Base-by-base conservation (phyloP, 2,113 vertebrate species). In the Trematomus loennbergii region DNA sequence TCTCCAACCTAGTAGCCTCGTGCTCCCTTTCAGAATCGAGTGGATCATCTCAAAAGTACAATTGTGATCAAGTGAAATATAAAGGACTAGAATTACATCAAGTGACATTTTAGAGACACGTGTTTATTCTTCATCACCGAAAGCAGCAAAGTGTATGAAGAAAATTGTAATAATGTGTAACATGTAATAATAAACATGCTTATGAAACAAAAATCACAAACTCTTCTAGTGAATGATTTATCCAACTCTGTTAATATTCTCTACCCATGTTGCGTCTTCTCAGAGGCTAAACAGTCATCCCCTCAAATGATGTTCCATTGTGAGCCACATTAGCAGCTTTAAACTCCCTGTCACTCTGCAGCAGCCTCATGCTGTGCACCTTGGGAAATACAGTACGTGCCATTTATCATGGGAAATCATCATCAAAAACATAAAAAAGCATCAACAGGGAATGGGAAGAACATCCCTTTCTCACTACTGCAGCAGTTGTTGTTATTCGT, bases 321-420 rank as follows among this genome's bases (percentile, higher is more conserved):
- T 85, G 70, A 87, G 25, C 50, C 57, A 75, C 69, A 83, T 87
- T 78, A 85, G 63, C 74, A 73, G 84, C 84, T 89, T 83, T 81
- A 83, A 89, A 82, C 84, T 80, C 55, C 66, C 33, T 79, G 78
- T 83, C 78, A 81, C 73, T 87, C 59, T 54, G 61, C 75, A 80
- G 57, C 75, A 75, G 80, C 80, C 72, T 62, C 88, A 79, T 83
- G 81, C 90, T 89, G 84, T 87, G 85, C 83, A 93, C 83, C 85
- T 72, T 75, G 81, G 85, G 88, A 85, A 40, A 40, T 40, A 40
- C 76, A 76, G 69, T 75, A 76, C 54, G 50, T 45, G 45, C 64
- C 60, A 69, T 84, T 69, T 81, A 89, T 87, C 86, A 75, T 74
- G 79, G 84, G 77, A 90, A 91, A 88, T 80, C 87, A 89, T 82